Percentiles rank a stretch among this genome's conserved stretches.
Conservation (phyloP, 2,797 vertebrate species). For the Sebastes melanostomus region DNA sequence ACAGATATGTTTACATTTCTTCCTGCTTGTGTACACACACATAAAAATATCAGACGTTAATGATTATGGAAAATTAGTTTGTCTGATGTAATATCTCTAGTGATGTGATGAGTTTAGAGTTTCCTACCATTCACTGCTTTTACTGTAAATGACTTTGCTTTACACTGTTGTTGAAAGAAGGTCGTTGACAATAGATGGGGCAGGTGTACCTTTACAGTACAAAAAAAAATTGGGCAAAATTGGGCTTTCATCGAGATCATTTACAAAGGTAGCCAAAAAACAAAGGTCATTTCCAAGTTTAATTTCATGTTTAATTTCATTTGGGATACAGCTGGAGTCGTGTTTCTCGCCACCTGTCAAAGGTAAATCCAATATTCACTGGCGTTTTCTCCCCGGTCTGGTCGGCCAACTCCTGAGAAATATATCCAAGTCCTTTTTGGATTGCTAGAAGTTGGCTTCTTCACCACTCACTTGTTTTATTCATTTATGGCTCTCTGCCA, state of each 20-base stretch:
- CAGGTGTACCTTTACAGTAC: not conserved
- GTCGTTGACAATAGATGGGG: not conserved
- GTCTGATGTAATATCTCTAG: not conserved
- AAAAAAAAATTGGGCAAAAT: not conserved
- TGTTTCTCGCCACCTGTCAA: constrained; percentile 29
- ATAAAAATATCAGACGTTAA: not conserved
- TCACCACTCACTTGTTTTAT: not conserved
- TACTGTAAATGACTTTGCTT: not conserved
- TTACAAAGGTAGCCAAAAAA: not conserved
- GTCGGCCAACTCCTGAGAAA: constrained; percentile 6
- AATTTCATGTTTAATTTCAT: constrained; percentile 44
- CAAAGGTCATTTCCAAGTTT: constrained; percentile 14
- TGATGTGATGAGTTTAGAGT: not conserved
- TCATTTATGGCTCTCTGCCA: not conserved
- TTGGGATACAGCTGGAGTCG: not conserved
- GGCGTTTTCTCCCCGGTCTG: not conserved
- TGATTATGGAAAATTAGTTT: not conserved
- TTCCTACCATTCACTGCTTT: not conserved
- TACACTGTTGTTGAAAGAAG: not conserved
- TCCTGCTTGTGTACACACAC: not conserved
- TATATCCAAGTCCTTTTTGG: constrained; percentile 5
- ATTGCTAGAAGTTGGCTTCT: not conserved
- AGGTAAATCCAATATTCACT: constrained; percentile 25
- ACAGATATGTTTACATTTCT: not conserved
- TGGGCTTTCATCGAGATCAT: not conserved